Conservation (phyloP, 2,797 vertebrate genomes). For the Psittacula echo region DNA sequence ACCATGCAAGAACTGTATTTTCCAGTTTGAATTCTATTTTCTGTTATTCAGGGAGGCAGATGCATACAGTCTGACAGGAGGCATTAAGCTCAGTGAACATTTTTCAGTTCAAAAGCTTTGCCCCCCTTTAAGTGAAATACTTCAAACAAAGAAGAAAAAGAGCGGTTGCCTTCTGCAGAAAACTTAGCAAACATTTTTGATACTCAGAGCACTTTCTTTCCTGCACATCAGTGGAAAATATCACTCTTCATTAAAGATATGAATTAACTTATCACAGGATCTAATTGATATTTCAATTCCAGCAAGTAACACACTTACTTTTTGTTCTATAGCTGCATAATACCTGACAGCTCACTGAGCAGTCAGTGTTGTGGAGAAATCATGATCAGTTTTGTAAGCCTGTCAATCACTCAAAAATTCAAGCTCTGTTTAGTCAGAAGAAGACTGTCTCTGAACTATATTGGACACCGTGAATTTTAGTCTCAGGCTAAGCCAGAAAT, state of each 20-base stretch:
- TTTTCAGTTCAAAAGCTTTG: slow-evolving; percentile 50
- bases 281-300: slow-evolving; percentile 41
- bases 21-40: slow-evolving; percentile 41
- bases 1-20: slow-evolving; percentile 11
- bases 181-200: slow-evolving; percentile 2
- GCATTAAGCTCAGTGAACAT: slow-evolving; percentile 49
- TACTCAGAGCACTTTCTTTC: background rate
- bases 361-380: slow-evolving; percentile 26
- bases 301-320: slow-evolving; percentile 19
- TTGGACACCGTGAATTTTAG: background rate
- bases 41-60: slow-evolving; percentile 28
- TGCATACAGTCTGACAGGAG: slow-evolving; percentile 46
- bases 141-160: slow-evolving; percentile 17
- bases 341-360: slow-evolving; percentile 17
- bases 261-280: slow-evolving; percentile 47
- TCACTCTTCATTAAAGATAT: slow-evolving; percentile 36
- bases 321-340: slow-evolving; percentile 19
- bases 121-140: slow-evolving; percentile 7
- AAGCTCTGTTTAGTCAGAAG: background rate
- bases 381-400: background rate
- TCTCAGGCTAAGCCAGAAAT: background rate
- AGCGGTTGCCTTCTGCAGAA: background rate
- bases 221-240: slow-evolving; percentile 35
- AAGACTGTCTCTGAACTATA: background rate
- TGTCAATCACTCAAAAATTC: slow-evolving; percentile 38